phyloP scores from a whole-genome alignment of 2,888 invertebrate species.

The Dysmachus trigonus region DNA sequence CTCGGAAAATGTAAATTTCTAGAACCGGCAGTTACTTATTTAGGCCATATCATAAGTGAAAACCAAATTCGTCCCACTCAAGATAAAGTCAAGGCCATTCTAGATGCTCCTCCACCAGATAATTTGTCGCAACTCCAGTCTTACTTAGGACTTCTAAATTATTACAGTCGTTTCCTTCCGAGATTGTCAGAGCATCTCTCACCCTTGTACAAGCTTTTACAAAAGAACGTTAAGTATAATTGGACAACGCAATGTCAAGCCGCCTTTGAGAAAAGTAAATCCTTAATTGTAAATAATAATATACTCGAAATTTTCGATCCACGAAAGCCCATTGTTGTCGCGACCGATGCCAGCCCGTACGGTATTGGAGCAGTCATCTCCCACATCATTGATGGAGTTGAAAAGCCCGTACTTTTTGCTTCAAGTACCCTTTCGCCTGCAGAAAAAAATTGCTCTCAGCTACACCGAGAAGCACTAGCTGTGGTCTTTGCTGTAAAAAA shows the following conservation, averaged over 20 bases:
- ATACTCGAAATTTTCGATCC: background rate
- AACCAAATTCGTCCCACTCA: constrained; percentile 44
- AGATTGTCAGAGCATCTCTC: constrained; percentile 24
- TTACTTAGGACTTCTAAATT: constrained; percentile 47
- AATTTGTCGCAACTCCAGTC: constrained; percentile 44
- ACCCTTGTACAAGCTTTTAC: too few species aligned
- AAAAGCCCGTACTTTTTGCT: too few species aligned
- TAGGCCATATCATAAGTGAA: constrained; percentile 46
- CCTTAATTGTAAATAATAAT: background rate
- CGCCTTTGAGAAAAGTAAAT: background rate
- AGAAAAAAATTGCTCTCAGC: too few species aligned
- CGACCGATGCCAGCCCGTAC: too few species aligned
- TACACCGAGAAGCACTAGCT: too few species aligned
- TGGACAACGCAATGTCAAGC: background rate
- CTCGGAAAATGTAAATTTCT: constrained; percentile 48
- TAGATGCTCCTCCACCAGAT: constrained; percentile 42
- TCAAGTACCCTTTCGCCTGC: too few species aligned
- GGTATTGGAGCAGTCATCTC: too few species aligned
- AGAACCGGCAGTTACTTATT: constrained; percentile 38
- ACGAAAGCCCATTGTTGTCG: too few species aligned
- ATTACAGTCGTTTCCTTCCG: constrained; percentile 43
- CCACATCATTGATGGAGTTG: too few species aligned
- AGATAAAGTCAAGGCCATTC: constrained; percentile 47
- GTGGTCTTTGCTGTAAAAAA: background rate
- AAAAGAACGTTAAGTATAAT: background rate